These are phyloP conservation scores for Boloria selene DNA, from an alignment of 2,888 invertebrate genomes.

Conservation along the genomic window DNA sequence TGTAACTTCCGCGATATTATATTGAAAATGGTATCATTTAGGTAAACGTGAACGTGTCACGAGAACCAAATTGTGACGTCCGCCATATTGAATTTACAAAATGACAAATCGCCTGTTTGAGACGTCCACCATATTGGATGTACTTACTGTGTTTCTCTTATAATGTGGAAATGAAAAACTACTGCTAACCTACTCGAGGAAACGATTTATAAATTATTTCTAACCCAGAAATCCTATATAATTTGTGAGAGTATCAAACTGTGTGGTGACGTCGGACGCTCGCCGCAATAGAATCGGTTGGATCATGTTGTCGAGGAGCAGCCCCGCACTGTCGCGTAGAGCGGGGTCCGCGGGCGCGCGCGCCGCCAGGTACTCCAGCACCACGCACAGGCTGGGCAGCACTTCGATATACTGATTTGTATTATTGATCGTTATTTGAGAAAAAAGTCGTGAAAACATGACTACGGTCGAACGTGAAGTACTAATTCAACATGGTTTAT, in stretches of 20 bases:
- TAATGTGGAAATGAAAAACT: too few species aligned
- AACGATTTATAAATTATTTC: constrained; percentile 29
- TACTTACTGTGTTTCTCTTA: too few species aligned
- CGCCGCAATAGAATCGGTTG: constrained; percentile 55
- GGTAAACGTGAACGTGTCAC: too few species aligned
- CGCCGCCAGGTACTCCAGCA: constrained; percentile 60
- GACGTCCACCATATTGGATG: too few species aligned
- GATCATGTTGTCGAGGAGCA: constrained; percentile 51
- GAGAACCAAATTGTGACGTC: too few species aligned
- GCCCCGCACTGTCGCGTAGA: constrained; percentile 43
- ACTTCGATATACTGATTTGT: constrained; percentile 53
- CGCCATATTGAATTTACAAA: too few species aligned
- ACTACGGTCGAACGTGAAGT: too few species aligned
- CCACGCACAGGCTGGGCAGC: constrained; percentile 49
- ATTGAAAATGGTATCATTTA: too few species aligned
- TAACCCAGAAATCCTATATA: constrained; percentile 65
- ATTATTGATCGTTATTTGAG: constrained; percentile 13
- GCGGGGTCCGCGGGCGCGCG: constrained; percentile 42
- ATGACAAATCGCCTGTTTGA: too few species aligned
- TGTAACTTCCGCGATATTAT: too few species aligned
- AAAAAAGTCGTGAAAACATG: too few species aligned
- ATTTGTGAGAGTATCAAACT: constrained; percentile 50
- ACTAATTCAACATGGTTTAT: too few species aligned
- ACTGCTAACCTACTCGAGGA: background rate
- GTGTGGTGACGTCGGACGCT: constrained; percentile 51